Conservation (phyloP, 2,888 invertebrate species). For the Drosophila anomelani region DNA sequence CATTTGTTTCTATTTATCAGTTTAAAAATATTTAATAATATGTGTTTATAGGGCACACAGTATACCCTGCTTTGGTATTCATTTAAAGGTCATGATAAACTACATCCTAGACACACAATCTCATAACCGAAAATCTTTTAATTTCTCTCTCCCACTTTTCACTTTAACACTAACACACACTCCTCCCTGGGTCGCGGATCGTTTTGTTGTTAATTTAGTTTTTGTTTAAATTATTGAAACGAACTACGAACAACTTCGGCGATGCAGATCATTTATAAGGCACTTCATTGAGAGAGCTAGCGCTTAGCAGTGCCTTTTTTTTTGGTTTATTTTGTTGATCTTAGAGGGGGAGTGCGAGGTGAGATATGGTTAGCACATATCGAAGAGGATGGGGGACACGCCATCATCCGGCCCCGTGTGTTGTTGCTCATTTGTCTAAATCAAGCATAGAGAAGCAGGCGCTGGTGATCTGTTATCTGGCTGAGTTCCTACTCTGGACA, state of each 20-base stretch:
- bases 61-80: not conserved
- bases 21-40: not conserved
- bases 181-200: conserved; percentile 2
- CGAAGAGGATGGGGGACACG: not conserved
- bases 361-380: conserved; percentile 10
- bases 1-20: not conserved
- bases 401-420: conserved; percentile 31
- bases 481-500: not conserved
- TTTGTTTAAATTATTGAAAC: conserved; percentile 74
- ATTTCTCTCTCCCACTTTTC: not conserved
- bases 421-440: conserved; percentile 67
- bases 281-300: conserved; percentile 56
- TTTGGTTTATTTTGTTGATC: not conserved
- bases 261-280: conserved; percentile 76
- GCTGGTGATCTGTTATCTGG: conserved; percentile 56
- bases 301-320: conserved; percentile 1
- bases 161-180: conserved; percentile 5
- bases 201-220: conserved; percentile 28
- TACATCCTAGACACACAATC: conserved; percentile 52
- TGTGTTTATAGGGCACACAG: too few species aligned
- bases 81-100: conserved; percentile 10
- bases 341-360: not conserved
- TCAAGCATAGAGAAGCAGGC: conserved; percentile 52
- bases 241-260: conserved; percentile 53
- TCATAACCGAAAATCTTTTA: conserved; percentile 1